Base-by-base conservation (phyloP, 1,140 invertebrate species). In the Capitella teleta region DNA sequence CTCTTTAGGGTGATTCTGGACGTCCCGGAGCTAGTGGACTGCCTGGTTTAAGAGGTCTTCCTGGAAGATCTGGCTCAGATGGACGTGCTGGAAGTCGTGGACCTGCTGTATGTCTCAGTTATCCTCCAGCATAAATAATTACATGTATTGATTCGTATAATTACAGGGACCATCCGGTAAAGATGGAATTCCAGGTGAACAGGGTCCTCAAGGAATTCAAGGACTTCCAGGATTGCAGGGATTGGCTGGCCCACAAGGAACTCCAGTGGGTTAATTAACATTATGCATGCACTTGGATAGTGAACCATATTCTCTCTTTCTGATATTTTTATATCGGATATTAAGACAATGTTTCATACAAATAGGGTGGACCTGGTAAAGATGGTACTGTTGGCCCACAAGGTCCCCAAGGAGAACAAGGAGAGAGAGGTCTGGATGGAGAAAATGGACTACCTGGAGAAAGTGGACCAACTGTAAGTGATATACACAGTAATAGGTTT, bases 121-220 rank as follows among this genome's bases (percentile, higher is more conserved):
- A 10, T 34, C 34, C 12, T 42, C 10, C 10, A 47, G 18, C 19
- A 14, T 3, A 4, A 5, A 19, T 26, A 6, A 37, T 16, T 42
- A 14, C 10, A 45, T n/a, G n/a, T 23, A 23, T 45, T 28, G 18
- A 45, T 45, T 25, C n/a, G n/a, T n/a, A n/a, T 40, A 25, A 49
- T 40, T 40, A 40, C 38, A 49, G 47, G 47, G 47, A 49, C 21
- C 23, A 25, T 40, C 51, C 5, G 65, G 66, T 14, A 55, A 59
- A 43, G 60, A 66, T 48, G 66, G 66, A 25, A 45, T 53, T 14
- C 49, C 57, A n/a, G 66, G 66, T 46, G 60, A 66, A 38, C 59
- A 43, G 26, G 47, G 47, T 4, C 47, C 47, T 2, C 32, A 44
- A 16, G 47, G 47, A 2, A 18, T 18, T 12, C 34, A 43, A 12